Base-by-base conservation (phyloP, 2,797 vertebrate genomes). In the Danio jaintianensis region DNA sequence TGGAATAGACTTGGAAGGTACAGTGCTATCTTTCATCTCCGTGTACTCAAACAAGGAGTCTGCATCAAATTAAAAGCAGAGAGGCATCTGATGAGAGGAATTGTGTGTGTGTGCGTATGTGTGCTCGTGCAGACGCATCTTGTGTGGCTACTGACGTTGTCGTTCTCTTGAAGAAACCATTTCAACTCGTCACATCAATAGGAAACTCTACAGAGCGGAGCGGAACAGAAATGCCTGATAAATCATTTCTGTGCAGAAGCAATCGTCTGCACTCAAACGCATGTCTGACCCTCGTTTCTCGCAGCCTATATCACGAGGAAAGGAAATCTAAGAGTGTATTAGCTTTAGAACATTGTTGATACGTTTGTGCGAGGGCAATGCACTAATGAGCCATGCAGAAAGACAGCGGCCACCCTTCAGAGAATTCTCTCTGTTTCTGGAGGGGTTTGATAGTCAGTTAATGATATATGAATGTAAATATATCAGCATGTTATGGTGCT, bases 321-420 rank as follows among this genome's bases (percentile, higher is more conserved):
- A 68, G 83, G 82, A 87, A 90, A 91, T 90, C 90, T 90, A 89
- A 93, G 93, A 91, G 91, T 90, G 90, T 91, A 92, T 93, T 92
- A 91, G 91, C 90, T 90, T 79, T 88, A 88, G 88, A 93, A 91
- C 89, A 89, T 87, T 90, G 90, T 91, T 91, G 90, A 90, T 92
- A 90, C 85, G 84, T 92, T 92, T 91, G 88, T 90, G 59, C 10
- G 29, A 75, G 58, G 88, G 89, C 90, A 70, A 86, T 77, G 82
- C 89, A 86, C 89, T 93, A 93, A 94, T 93, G 92, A 94, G 91
- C 88, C 88, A 83, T 91, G 91, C 67, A 87, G 69, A 74, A 67
- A 80, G 79, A 88, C 45, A 80, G 80, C 58, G 18, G 78, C 48
- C 77, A 87, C 88, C 87, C 76, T 91, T 89, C 89, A 89, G 89